phyloP scores from a whole-genome alignment of 1,140 invertebrate species.

The Microvelia longipes region DNA sequence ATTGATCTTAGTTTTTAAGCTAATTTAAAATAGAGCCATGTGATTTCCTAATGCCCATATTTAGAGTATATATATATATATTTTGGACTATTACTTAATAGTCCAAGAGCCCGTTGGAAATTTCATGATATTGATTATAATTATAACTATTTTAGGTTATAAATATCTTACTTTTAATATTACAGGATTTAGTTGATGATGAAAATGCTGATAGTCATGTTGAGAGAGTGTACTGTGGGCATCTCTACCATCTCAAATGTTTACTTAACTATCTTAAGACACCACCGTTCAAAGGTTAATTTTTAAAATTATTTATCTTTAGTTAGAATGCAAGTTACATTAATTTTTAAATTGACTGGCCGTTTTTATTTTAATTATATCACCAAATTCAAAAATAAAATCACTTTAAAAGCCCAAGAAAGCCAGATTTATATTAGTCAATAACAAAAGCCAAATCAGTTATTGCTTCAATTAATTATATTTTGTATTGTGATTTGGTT shows the following conservation, averaged over 20 bases:
- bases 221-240: slow-evolving; percentile 59
- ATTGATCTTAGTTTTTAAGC: no score
- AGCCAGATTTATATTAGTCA: neutral
- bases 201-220: slow-evolving; percentile 42
- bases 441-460: no score
- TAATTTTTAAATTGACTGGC: neutral
- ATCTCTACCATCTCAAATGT: slow-evolving; percentile 56
- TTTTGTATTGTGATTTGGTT: no score
- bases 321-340: no score
- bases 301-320: slow-evolving; percentile 2
- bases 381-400: neutral
- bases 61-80: no score
- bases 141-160: no score
- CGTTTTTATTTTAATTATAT: neutral
- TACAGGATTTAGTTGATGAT: slow-evolving; percentile 36
- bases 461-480: no score
- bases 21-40: no score
- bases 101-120: no score
- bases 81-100: no score
- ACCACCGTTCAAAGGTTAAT: slow-evolving; percentile 55
- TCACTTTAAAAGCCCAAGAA: neutral
- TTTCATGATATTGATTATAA: no score
- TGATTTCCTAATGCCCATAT: no score
- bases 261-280: slow-evolving; percentile 54
- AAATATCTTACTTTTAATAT: neutral